A percentile compares a stretch with the other conserved stretches of the same genome.
These are phyloP conservation scores for Anisognathus igniventris DNA, from an alignment of 2,797 vertebrate genomes.

Conservation along the genomic window DNA sequence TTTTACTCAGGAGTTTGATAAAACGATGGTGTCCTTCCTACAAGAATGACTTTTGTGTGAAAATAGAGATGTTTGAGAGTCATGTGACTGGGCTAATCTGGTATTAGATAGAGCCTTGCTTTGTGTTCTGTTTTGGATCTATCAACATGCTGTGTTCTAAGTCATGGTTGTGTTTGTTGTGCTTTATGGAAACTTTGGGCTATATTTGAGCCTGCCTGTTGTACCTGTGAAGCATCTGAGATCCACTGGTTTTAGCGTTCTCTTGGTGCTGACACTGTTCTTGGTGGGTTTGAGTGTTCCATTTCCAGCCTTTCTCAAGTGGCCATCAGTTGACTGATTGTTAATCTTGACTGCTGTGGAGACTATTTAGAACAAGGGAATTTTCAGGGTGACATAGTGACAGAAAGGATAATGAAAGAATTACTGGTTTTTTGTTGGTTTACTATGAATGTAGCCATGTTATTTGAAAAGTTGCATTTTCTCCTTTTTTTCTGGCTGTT, in stretches of 20 bases:
- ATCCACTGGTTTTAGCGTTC: background rate
- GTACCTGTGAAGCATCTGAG: background rate
- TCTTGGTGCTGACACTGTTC: background rate
- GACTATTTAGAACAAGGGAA: background rate
- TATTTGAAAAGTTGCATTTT: background rate
- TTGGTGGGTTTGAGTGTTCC: background rate
- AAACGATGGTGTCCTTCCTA: background rate
- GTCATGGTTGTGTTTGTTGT: background rate
- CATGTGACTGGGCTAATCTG: background rate
- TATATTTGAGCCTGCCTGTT: background rate
- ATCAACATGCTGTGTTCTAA: background rate
- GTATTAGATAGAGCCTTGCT: background rate
- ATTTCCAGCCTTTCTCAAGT: background rate
- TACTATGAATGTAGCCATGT: background rate
- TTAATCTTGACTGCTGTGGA: background rate
- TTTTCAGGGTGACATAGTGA: background rate
- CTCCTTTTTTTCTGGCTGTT: background rate
- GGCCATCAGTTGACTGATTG: background rate
- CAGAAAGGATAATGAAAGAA: background rate
- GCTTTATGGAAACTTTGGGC: background rate
- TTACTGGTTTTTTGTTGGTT: background rate
- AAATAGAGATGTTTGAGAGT: background rate
- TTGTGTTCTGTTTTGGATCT: background rate
- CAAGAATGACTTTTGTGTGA: background rate
- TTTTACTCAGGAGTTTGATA: background rate